These are phyloP conservation scores for Torymus tubicola DNA, from an alignment of 2,888 invertebrate species.

Conservation along the genomic window DNA sequence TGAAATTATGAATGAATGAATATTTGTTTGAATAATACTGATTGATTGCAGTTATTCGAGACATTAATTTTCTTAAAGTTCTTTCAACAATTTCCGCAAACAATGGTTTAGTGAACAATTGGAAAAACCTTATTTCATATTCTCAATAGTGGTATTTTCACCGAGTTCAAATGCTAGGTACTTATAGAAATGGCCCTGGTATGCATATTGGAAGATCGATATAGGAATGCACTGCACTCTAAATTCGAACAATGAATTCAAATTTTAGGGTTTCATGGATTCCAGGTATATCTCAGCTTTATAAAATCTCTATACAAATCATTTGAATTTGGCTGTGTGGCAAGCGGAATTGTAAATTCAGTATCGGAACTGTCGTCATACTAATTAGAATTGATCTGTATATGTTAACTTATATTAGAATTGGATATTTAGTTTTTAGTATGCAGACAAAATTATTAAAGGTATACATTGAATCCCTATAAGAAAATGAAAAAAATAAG, in stretches of 20 bases:
- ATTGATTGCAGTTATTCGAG: too few relatives aligned
- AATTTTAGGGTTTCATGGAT: neutral
- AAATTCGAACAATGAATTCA: neutral
- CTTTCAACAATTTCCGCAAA: too few relatives aligned
- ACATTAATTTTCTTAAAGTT: too few relatives aligned
- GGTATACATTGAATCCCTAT: neutral
- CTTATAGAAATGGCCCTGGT: neutral
- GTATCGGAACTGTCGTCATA: neutral
- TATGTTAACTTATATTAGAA: neutral
- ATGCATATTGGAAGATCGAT: neutral
- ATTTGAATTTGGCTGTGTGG: neutral
- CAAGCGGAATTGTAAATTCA: neutral
- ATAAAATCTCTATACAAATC: neutral
- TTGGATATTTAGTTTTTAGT: slow-evolving; percentile 14
- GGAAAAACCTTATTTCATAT: too few relatives aligned
- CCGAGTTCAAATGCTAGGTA: neutral
- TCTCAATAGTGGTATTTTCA: neutral
- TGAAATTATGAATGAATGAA: too few relatives aligned
- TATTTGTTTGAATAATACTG: too few relatives aligned
- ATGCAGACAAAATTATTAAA: neutral
- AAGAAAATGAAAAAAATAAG: neutral
- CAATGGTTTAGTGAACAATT: too few relatives aligned
- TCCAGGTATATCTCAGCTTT: neutral
- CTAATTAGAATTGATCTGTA: slow-evolving; percentile 16
- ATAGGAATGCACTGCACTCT: neutral